A percentile compares a stretch with the other conserved stretches of the same genome.
phyloP scores from a whole-genome alignment of 30 jellyfish, hydroid and myxozoan species.

The Aurelia sp. region DNA sequence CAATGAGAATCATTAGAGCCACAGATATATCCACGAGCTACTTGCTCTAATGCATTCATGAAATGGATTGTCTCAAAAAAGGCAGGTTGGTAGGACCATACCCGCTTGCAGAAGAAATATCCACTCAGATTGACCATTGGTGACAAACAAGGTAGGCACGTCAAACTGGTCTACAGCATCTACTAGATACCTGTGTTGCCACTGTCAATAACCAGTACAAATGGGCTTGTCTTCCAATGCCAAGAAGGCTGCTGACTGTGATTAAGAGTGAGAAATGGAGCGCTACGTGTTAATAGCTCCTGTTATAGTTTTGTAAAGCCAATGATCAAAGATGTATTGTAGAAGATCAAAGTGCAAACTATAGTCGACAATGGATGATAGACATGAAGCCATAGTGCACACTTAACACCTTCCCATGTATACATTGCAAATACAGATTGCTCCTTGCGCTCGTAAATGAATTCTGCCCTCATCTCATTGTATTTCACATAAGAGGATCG shows the following conservation, averaged over 20 bases:
- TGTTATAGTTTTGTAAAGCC: slow-evolving; percentile 25
- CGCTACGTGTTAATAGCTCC: slow-evolving; percentile 4
- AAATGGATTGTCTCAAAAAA: slow-evolving; percentile 7
- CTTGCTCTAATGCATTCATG: slow-evolving; percentile 45
- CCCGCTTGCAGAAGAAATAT: background rate
- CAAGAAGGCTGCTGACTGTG: background rate
- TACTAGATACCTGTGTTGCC: slow-evolving; percentile 50
- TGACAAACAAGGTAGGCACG: slow-evolving; percentile 19
- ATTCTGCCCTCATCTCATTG: background rate
- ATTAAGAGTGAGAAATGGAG: background rate
- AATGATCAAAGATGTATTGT: slow-evolving; percentile 5
- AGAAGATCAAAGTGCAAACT: slow-evolving; percentile 5
- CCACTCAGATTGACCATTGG: slow-evolving; percentile 21
- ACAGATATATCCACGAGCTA: slow-evolving; percentile 50
- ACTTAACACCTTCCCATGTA: slow-evolving; percentile 39
- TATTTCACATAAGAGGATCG: too few relatives aligned
- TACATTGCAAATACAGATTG: background rate
- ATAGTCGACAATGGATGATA: slow-evolving; percentile 6
- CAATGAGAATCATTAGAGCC: slow-evolving; percentile 30
- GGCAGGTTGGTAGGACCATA: slow-evolving; percentile 26
- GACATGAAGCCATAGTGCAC: slow-evolving; percentile 44
- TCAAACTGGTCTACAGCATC: slow-evolving; percentile 50
- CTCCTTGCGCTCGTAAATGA: background rate
- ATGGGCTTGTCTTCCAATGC: slow-evolving; percentile 35
- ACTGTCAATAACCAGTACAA: slow-evolving; percentile 28